A percentile compares a stretch with the other conserved stretches of the same genome.
phyloP scores from a whole-genome alignment of 2,113 vertebrate genomes.

The Megatriorchis doriae region DNA sequence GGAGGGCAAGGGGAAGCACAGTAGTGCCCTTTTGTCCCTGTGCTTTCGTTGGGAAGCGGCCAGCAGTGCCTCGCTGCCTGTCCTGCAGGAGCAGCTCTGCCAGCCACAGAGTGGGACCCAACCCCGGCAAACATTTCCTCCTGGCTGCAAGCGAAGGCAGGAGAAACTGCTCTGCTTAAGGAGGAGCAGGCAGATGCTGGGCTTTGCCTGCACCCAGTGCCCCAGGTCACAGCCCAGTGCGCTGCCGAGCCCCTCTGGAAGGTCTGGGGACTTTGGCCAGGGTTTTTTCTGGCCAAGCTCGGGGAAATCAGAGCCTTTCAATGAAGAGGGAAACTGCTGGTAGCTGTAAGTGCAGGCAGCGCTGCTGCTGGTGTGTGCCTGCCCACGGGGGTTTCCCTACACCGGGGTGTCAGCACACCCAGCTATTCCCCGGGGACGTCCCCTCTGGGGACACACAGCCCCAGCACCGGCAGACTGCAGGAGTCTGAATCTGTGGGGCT shows the following conservation, averaged over 20 bases:
- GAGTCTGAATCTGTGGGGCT: background rate
- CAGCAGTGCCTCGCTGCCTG: background rate
- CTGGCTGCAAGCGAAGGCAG: fast-evolving
- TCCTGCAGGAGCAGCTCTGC: background rate
- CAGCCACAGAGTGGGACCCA: fast-evolving
- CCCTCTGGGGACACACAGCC: background rate
- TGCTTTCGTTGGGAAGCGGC: background rate
- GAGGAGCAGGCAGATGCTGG: background rate
- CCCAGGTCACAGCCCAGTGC: fast-evolving
- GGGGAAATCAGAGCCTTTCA: background rate
- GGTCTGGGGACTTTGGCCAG: background rate
- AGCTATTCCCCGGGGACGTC: background rate
- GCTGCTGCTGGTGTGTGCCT: background rate
- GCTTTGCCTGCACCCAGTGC: background rate
- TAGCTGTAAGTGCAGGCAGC: background rate
- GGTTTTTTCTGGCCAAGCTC: background rate
- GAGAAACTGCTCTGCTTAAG: background rate
- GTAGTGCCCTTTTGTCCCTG: background rate
- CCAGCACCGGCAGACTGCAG: background rate
- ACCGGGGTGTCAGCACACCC: fast-evolving
- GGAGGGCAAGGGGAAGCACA: background rate
- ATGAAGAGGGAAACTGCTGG: background rate
- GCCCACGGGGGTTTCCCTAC: background rate
- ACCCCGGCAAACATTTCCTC: background rate
- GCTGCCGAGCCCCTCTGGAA: background rate